Conservation (phyloP, 1,140 invertebrate species). For the Macrobrachium rosenbergii region DNA sequence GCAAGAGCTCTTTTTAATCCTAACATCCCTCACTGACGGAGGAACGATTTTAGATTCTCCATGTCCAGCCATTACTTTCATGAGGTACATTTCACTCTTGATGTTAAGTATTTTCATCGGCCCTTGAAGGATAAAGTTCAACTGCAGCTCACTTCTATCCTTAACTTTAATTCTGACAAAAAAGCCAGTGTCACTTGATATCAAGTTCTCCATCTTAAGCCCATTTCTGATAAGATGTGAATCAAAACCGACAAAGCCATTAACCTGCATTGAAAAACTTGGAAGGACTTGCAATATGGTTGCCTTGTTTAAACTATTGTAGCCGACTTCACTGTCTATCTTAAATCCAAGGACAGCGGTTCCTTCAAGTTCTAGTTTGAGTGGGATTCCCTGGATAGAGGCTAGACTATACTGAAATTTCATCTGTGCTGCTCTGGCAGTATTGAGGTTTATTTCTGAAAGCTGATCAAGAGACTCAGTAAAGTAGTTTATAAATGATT, state of each 20-base stretch:
- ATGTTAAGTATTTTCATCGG: constrained; percentile 36
- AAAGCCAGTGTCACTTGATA: constrained; percentile 36
- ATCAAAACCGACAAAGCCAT: constrained; percentile 3
- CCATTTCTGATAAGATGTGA: not conserved
- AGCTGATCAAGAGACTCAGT: not conserved
- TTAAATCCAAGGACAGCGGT: not conserved
- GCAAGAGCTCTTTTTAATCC: constrained; percentile 3
- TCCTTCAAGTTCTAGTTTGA: not conserved
- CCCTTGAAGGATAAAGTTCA: constrained; percentile 14
- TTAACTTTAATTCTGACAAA: not conserved
- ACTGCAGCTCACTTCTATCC: not conserved
- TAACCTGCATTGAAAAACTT: not conserved
- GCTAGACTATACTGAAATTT: not conserved
- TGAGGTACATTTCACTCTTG: constrained; percentile 34
- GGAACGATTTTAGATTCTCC: constrained; percentile 34
- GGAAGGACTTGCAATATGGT: not conserved
- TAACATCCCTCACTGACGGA: constrained; percentile 35
- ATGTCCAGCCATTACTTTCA: constrained; percentile 8
- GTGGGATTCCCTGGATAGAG: not conserved
- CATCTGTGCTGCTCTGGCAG: not conserved
- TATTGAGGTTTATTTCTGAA: not conserved
- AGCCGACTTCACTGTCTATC: not conserved
- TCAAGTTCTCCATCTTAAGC: not conserved
- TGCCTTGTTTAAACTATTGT: not conserved
- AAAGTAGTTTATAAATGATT: not conserved